Evolutionary conservation across 2,113 vertebrate species (phyloP).

Genomic region (Cygnus buccinator): DNA sequence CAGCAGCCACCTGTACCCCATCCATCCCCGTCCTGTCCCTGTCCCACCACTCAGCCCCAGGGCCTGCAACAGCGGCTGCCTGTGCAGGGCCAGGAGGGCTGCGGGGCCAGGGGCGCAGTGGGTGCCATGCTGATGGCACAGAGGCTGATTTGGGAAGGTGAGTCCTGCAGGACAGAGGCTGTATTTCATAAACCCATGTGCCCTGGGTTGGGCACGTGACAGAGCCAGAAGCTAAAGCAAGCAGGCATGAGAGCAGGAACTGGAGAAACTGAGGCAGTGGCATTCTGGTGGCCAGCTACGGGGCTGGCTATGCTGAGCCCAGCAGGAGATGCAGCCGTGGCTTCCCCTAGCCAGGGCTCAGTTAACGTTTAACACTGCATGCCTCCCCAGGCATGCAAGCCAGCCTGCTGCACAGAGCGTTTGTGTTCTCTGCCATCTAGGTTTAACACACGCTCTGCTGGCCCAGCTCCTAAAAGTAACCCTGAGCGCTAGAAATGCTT

Average conservation of each 20-base stretch:
- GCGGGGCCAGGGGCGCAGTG: fast-evolving
- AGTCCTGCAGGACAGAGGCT: neutral
- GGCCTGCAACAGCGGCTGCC: too few relatives aligned
- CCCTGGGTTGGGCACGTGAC: neutral
- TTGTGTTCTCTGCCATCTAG: too few relatives aligned
- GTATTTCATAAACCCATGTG: neutral
- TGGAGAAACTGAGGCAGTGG: neutral
- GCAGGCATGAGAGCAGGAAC: neutral
- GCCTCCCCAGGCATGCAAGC: neutral
- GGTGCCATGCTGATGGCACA: neutral
- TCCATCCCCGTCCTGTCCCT: fast-evolving
- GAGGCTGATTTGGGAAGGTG: neutral
- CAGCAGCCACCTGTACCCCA: fast-evolving
- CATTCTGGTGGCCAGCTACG: neutral
- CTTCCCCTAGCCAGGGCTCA: neutral
- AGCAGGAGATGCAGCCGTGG: neutral
- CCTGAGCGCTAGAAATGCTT: neutral
- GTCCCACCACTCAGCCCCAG: neutral
- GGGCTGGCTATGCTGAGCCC: neutral
- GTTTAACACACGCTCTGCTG: neutral
- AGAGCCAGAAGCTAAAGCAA: neutral
- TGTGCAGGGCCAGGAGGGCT: too few relatives aligned
- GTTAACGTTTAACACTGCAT: neutral
- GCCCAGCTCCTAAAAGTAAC: neutral
- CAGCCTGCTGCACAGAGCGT: neutral